phyloP scores from a whole-genome alignment of 37 sponge, comb jelly and placozoan species.

The Chondrosia reniformis region DNA sequence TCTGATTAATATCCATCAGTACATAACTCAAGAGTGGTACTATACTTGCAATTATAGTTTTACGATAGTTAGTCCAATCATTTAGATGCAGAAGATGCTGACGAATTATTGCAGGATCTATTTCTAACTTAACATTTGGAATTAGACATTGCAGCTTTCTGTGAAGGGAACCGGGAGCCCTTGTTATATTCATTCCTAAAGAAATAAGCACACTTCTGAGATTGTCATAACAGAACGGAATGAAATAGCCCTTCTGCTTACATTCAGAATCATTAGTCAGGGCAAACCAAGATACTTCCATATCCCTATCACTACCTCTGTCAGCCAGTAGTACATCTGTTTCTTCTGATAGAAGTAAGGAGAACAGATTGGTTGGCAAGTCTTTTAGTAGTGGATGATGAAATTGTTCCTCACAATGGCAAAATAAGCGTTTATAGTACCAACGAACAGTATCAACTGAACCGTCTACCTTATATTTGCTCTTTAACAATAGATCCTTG shows the following conservation, averaged over 20 bases:
- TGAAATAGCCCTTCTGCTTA: constrained; percentile 7
- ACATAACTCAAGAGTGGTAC: constrained; percentile 19
- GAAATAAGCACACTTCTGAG: constrained; percentile 13
- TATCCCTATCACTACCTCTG: background rate
- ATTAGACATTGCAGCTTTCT: too few species aligned
- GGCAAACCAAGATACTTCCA: background rate
- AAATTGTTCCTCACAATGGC: too few species aligned
- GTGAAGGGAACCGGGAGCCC: constrained; percentile 11
- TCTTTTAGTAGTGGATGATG: background rate
- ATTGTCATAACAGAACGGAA: background rate
- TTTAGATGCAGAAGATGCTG: too few species aligned
- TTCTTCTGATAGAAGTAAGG: background rate
- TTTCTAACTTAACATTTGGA: too few species aligned
- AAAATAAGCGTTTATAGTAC: constrained; percentile 41
- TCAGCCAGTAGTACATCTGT: background rate
- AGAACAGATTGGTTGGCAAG: background rate
- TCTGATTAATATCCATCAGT: background rate
- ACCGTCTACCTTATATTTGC: background rate
- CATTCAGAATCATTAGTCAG: constrained; percentile 3
- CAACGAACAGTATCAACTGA: background rate
- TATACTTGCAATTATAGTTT: constrained; percentile 7
- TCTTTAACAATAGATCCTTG: constrained; percentile 23
- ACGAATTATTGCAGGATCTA: background rate
- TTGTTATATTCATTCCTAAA: constrained; percentile 37
- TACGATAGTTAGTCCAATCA: background rate